A percentile compares a stretch with the other conserved stretches of the same genome.
Evolutionary conservation across 1,140 invertebrate genomes (phyloP).

Genomic region (Apis florea): DNA sequence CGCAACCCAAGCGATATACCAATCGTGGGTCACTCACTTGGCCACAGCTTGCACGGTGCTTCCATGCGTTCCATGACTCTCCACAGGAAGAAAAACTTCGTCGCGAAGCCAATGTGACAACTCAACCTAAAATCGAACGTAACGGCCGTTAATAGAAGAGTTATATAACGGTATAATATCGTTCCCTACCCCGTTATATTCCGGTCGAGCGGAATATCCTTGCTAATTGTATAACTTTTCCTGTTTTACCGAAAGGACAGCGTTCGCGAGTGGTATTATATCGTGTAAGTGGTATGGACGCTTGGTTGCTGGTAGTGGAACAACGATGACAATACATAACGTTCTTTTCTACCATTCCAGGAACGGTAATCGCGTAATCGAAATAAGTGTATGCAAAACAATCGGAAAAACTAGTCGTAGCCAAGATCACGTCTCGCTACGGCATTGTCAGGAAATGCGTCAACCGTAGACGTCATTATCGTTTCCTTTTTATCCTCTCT

Average conservation of each 20-base stretch:
- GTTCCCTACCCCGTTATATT: neutral
- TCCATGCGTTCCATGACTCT: constrained; percentile 42
- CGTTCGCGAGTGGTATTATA: neutral
- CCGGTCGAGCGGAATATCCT: neutral
- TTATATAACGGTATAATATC: constrained; percentile 16
- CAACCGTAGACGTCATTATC: neutral
- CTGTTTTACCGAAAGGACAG: neutral
- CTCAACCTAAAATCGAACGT: neutral
- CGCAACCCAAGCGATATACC: constrained; percentile 48
- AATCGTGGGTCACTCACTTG: constrained; percentile 58
- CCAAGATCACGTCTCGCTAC: neutral
- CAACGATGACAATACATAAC: neutral
- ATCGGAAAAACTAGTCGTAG: neutral
- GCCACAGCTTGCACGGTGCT: constrained; percentile 21
- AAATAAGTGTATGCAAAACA: neutral
- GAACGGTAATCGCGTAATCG: neutral
- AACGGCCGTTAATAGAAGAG: neutral
- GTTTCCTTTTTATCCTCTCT: neutral
- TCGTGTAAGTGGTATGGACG: neutral
- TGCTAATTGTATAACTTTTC: constrained; percentile 7
- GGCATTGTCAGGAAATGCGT: neutral
- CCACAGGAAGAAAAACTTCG: constrained; percentile 46
- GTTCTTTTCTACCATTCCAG: too few species aligned
- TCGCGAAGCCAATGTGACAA: neutral
- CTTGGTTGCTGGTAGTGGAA: neutral